Conservation (phyloP, 1,140 invertebrate species). For the Solen grandis region DNA sequence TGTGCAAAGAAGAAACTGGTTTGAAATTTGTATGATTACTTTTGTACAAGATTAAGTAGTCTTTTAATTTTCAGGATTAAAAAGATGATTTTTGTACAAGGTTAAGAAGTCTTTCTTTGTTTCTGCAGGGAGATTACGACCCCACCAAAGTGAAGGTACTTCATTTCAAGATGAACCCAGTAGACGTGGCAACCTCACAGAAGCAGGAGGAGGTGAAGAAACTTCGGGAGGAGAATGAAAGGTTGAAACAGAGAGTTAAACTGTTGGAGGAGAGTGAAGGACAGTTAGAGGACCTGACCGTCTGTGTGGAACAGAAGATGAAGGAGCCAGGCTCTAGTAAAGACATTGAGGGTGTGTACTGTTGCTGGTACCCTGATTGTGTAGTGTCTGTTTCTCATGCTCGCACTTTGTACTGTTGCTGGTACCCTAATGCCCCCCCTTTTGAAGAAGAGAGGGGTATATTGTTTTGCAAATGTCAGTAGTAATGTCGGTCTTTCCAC, state of each 20-base stretch:
- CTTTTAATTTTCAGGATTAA: no score
- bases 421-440: background rate
- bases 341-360: constrained; percentile 71
- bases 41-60: no score
- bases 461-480: no score
- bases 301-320: constrained; percentile 82
- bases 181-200: constrained; percentile 85
- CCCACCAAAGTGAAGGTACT: constrained; percentile 75
- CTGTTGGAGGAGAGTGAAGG: constrained; percentile 74
- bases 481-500: no score
- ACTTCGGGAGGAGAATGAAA: constrained; percentile 87
- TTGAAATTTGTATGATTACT: no score
- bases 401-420: background rate
- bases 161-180: constrained; percentile 90
- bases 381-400: background rate
- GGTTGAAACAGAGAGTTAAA: constrained; percentile 83
- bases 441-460: no score
- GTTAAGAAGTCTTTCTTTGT: no score
- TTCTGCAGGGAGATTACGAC: constrained; percentile 80
- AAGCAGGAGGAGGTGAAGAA: constrained; percentile 86
- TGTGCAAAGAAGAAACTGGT: no score
- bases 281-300: constrained; percentile 71
- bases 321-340: constrained; percentile 70
- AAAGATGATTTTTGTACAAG: no score
- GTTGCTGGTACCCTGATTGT: constrained; percentile 8